phyloP scores from a whole-genome alignment of 2,113 vertebrate species.

The Pomatorhinus ruficollis region DNA sequence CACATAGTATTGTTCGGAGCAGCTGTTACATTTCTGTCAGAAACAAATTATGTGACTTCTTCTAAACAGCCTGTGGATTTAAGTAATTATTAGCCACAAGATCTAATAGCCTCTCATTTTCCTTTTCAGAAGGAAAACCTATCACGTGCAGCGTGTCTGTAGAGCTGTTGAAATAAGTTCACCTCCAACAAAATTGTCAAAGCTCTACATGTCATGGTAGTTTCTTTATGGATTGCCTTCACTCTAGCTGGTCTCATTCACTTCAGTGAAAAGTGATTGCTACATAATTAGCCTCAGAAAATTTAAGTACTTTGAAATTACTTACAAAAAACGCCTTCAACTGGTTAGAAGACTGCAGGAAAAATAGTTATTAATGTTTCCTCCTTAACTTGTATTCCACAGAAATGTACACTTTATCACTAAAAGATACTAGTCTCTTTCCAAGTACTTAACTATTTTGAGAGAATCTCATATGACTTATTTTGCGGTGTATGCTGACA shows the following conservation, averaged over 20 bases:
- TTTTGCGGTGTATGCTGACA: background rate
- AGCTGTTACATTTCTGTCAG: background rate
- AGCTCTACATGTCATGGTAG: rapidly evolving
- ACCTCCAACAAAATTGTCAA: background rate
- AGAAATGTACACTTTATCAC: background rate
- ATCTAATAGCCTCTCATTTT: background rate
- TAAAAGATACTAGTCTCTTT: background rate
- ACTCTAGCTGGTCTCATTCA: background rate
- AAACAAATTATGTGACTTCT: background rate
- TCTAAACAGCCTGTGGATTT: background rate
- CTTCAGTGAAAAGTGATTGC: background rate
- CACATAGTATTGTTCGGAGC: rapidly evolving
- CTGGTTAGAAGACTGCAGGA: background rate
- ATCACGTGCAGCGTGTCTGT: rapidly evolving
- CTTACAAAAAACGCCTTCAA: background rate
- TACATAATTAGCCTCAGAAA: background rate
- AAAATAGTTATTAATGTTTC: background rate
- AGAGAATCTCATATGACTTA: background rate
- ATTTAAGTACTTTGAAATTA: background rate
- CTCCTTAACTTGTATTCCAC: background rate
- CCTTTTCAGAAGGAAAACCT: background rate
- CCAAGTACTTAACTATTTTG: background rate
- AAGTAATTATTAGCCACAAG: background rate
- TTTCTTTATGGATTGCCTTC: background rate
- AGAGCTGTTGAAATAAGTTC: background rate